Evolutionary conservation across 2,113 vertebrate genomes (phyloP).

Genomic region (Pterocles burchelli): DNA sequence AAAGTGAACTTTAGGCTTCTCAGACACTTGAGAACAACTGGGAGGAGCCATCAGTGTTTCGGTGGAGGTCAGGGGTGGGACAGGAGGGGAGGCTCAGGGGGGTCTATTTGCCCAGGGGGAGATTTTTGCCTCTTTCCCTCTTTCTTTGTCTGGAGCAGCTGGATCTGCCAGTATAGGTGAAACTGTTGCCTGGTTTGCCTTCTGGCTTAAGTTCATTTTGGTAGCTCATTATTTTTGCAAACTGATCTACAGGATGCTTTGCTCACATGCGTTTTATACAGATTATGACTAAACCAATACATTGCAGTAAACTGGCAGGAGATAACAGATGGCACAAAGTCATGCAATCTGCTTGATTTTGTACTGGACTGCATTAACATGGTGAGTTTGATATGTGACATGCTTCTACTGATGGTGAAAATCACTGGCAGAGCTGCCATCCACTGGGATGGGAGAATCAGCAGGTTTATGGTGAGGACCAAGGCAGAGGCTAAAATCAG

Average conservation of each 20-base stretch:
- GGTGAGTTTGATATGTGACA: background rate
- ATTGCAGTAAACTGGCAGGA: background rate
- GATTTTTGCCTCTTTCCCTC: background rate
- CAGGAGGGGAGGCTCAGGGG: background rate
- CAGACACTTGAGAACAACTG: background rate
- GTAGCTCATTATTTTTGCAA: background rate
- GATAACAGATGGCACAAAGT: background rate
- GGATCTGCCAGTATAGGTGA: background rate
- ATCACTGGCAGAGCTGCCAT: background rate
- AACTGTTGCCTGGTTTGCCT: background rate
- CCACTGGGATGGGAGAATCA: background rate
- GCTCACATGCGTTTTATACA: rapidly evolving
- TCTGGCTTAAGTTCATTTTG: background rate
- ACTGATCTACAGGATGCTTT: background rate
- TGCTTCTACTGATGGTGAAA: background rate
- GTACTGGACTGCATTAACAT: background rate
- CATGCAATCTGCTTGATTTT: background rate
- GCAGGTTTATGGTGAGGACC: background rate
- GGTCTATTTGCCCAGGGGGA: background rate
- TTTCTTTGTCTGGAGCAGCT: background rate
- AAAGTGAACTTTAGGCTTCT: background rate
- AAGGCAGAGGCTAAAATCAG: background rate
- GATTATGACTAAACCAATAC: background rate
- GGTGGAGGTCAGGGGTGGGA: background rate
- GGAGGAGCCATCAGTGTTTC: background rate